These are phyloP conservation scores for Allolobophora icterica DNA, from an alignment of 2,888 invertebrate species.

Conservation along the genomic window DNA sequence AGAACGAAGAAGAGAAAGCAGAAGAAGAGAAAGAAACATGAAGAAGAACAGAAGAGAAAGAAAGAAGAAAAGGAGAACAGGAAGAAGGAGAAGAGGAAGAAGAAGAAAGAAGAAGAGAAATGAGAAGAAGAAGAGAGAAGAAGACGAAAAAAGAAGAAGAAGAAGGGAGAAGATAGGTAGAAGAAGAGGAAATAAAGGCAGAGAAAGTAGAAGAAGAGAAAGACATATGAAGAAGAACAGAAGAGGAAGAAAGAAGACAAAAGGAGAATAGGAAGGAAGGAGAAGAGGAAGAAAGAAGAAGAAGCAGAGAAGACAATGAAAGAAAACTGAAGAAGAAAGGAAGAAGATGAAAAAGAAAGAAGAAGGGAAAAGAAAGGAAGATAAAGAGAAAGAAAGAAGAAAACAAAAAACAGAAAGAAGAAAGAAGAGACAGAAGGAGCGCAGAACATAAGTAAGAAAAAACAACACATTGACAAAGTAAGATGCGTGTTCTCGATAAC, in stretches of 20 bases:
- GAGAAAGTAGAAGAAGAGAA: not conserved
- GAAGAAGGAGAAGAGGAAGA: not conserved
- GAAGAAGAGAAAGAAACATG: conserved; percentile 25
- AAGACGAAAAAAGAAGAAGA: not conserved
- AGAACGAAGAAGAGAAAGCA: too few species aligned
- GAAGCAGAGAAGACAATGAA: not conserved
- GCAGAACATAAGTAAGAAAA: not conserved
- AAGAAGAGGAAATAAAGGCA: too few species aligned
- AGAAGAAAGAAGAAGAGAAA: not conserved
- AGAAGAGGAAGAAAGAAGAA: not conserved
- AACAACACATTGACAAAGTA: not conserved
- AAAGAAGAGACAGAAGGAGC: not conserved
- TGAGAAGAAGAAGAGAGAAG: too few species aligned
- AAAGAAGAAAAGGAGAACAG: not conserved
- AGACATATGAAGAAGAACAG: too few species aligned
- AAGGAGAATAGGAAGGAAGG: too few species aligned
- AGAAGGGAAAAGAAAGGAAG: not conserved
- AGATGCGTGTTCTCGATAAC: not conserved
- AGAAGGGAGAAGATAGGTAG: too few species aligned
- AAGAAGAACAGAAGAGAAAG: conserved; percentile 5
- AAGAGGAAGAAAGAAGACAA: too few species aligned
- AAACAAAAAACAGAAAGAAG: not conserved
- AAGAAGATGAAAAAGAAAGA: not conserved
- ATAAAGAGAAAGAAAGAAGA: conserved; percentile 14
- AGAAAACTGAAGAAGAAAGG: not conserved